These are phyloP conservation scores for Nesidiocoris tenuis DNA, from an alignment of 2,888 invertebrate genomes.

Conservation along the genomic window DNA sequence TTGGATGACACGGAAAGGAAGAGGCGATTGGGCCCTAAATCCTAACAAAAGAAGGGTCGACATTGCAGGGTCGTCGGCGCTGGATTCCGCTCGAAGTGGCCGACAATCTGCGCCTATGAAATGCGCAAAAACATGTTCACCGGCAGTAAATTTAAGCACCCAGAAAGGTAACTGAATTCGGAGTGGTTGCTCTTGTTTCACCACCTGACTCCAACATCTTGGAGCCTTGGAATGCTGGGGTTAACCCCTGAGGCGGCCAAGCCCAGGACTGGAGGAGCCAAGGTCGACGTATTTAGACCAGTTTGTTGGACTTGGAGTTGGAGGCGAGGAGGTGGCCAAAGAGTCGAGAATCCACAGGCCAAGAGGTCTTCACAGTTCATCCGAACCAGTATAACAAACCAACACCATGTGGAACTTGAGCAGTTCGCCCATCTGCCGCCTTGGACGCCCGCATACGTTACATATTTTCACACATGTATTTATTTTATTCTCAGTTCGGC, in stretches of 20 bases:
- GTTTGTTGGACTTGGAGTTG: slow-evolving; percentile 26
- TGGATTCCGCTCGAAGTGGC: too few species aligned
- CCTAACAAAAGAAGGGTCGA: too few species aligned
- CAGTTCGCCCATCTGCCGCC: neutral
- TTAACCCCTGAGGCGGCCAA: slow-evolving; percentile 33
- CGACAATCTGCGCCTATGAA: too few species aligned
- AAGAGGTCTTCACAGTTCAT: slow-evolving; percentile 37
- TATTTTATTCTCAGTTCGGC: too few species aligned
- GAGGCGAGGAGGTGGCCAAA: neutral
- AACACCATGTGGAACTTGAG: neutral
- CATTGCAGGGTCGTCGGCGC: too few species aligned
- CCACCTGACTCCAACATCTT: slow-evolving; percentile 28
- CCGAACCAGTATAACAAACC: neutral
- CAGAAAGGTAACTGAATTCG: too few species aligned
- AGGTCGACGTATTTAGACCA: slow-evolving; percentile 45
- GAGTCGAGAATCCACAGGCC: neutral
- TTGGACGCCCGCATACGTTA: neutral
- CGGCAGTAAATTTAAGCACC: too few species aligned
- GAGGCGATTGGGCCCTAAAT: too few species aligned
- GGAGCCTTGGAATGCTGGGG: slow-evolving; percentile 43
- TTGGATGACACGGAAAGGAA: too few species aligned
- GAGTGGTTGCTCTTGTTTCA: slow-evolving; percentile 21
- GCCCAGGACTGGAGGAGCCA: slow-evolving; percentile 14
- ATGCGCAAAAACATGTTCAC: too few species aligned
- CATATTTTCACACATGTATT: too few species aligned